Evolutionary conservation across 2,797 vertebrate species (phyloP), one percentile per base, ranked within the genome.

Genomic region (Rhyacichthys aspro): DNA sequence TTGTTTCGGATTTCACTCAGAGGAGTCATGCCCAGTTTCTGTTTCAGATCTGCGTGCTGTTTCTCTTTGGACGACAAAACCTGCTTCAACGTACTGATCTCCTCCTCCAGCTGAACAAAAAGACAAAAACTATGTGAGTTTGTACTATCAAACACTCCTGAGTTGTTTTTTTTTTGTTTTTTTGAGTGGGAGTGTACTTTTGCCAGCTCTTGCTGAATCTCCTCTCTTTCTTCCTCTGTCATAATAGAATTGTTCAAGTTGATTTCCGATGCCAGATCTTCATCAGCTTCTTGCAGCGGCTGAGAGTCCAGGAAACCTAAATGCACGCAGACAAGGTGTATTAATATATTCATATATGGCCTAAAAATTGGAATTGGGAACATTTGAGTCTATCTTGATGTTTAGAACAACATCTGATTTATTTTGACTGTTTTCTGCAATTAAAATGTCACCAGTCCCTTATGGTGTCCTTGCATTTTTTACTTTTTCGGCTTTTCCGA

Each of bases 61-160:
- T 92, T 97, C 90, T 99, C 98, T 90, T 99, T 99, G 23, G 95
- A 96, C 36, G 86, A 89, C 79, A 99, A 85, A 54, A 98, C 97
- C 91, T 99, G 97, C 63, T 86, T 93, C 81, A 99, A 66, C n/a
- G 97, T 98, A 62, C 89, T 87, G 77, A 99, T 98, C 92, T 99
- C 98, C 73, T 99, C 97, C 70, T 99, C 97, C 70, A 99, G 88
- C 98, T 99, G 74, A 44, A 78, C 37, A 44, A 0, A 37, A 9
- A 67, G 23, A 73, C 2, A 76, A 17, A 71, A 7, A 63, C 16
- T 44, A 7, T 16, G n/a, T 2, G 7, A 12, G 43, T 47, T 16
- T 6, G 2, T 17, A 7, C 9, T 6, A n/a, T 49, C 36, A 34
- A 19, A 32, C 12, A 5, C 19, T 7, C 5, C 8, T 19, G 8